A percentile compares a stretch with the other conserved stretches of the same genome.
Conservation (phyloP, 2,113 vertebrate species). For the Microcebus tavaratra region DNA sequence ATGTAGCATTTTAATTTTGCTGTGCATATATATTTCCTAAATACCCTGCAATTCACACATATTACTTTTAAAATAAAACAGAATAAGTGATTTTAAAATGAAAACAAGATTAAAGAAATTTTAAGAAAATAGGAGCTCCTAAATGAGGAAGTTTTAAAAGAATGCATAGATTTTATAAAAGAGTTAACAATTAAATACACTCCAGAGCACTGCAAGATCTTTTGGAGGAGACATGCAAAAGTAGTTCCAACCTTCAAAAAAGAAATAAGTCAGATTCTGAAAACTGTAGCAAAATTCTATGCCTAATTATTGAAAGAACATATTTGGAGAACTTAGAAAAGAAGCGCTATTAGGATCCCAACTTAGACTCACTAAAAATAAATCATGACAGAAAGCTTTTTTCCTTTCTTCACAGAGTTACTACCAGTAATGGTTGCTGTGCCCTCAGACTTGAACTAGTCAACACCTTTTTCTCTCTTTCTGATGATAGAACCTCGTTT, state of each 20-base stretch:
- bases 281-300: background rate
- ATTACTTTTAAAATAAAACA: constrained; percentile 43
- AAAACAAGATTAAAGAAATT: constrained; percentile 9
- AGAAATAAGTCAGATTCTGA: background rate
- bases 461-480: background rate
- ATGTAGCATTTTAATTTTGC: background rate
- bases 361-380: background rate
- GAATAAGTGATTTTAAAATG: constrained; percentile 51
- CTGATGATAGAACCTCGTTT: background rate
- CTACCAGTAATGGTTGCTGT: background rate
- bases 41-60: constrained; percentile 15
- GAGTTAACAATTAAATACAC: background rate
- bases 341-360: background rate
- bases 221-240: background rate
- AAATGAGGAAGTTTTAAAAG: background rate
- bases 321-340: constrained; percentile 3
- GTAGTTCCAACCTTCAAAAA: background rate
- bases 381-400: background rate
- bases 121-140: background rate
- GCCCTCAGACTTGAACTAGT: background rate
- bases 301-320: constrained; percentile 6
- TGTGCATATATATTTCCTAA: constrained; percentile 2
- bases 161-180: background rate
- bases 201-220: background rate
- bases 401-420: background rate